Base-by-base conservation (phyloP, 1,140 invertebrate species). In the Amphibalanus amphitrite region DNA sequence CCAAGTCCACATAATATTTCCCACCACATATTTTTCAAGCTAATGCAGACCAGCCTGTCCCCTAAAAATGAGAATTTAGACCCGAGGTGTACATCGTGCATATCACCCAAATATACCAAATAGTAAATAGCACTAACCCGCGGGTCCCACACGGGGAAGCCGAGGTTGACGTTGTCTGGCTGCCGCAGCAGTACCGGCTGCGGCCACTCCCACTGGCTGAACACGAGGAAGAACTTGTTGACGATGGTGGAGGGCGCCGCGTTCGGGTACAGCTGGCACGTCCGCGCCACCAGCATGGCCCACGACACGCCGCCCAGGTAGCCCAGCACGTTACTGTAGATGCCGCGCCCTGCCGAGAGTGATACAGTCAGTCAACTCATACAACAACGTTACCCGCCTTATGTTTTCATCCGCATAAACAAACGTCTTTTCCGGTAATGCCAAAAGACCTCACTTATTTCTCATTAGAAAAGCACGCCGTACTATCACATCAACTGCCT, bases 281-380 rank as follows among this genome's bases (percentile, higher is more conserved):
- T 97, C 75, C 97, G 83, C 0, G 97, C 97, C 0, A 99, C 95
- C 33, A 99, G 80, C 92, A 99, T 99, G 29, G 97, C 97, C 97
- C 97, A 99, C 0, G 95, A 97, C 29, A 99, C 95, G 72, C 97
- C 97, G 70, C 97, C 97, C 69, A 99, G 86, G 79, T 97, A 99
- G 28, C 97, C 97, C 74, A 99, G 82, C 0, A 91, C 91, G 84
- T 99, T 99, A 69, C 95, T 98, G 82, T 99, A 99, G 72, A 99
- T 95, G 64, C 96, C 95, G 82, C 95, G 91, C 77, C 86, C 90
- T 93, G 77, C 33, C 33, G 33, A 38, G 15, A 38, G 72, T 82
- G 80, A 71, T 0, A 74, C 71, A 40, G 28, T 72, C 30, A 0
- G 75, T 30, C 75, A 20, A 26, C 71, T 28, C 17, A 75, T 29